phyloP scores from a whole-genome alignment of 2,888 invertebrate species.

The Linnaemya vulpina region DNA sequence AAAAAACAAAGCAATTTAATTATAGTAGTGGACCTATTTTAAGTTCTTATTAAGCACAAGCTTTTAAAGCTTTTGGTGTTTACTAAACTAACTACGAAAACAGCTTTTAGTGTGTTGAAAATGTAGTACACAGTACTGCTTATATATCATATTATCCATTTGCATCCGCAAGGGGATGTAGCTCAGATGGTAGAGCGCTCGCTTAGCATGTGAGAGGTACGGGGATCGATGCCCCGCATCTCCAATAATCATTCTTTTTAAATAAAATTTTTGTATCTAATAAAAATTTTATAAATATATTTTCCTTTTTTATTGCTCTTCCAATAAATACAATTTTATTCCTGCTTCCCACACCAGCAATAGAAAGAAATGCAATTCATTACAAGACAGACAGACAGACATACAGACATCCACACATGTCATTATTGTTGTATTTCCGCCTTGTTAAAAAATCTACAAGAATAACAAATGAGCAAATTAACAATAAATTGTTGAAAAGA shows the following conservation, averaged over 20 bases:
- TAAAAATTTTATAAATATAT: not conserved
- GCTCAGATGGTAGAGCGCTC: slow-evolving; percentile 84
- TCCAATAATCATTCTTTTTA: slow-evolving; percentile 77
- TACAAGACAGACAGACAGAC: slow-evolving; percentile 6
- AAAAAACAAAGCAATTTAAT: too few species aligned
- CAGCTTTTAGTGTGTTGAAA: not conserved
- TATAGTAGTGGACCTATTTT: too few species aligned
- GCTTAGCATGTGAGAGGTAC: slow-evolving; percentile 84
- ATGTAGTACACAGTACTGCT: not conserved
- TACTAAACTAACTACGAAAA: too few species aligned
- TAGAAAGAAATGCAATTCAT: slow-evolving; percentile 9
- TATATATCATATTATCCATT: not conserved
- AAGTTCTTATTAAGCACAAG: not conserved
- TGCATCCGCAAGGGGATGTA: slow-evolving; percentile 79
- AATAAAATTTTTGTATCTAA: not conserved
- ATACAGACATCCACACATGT: slow-evolving; percentile 2
- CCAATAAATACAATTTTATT: slow-evolving; percentile 23
- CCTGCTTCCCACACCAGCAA: not conserved
- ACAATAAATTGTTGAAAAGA: slow-evolving; percentile 58
- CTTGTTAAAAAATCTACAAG: slow-evolving; percentile 50
- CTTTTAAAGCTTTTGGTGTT: slow-evolving; percentile 2
- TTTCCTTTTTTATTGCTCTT: not conserved
- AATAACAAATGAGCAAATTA: slow-evolving; percentile 57
- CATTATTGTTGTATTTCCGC: slow-evolving; percentile 50
- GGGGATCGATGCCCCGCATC: slow-evolving; percentile 84